Base-by-base conservation (phyloP, 2,888 invertebrate genomes). In the Scaptomyza cyrtandrae region DNA sequence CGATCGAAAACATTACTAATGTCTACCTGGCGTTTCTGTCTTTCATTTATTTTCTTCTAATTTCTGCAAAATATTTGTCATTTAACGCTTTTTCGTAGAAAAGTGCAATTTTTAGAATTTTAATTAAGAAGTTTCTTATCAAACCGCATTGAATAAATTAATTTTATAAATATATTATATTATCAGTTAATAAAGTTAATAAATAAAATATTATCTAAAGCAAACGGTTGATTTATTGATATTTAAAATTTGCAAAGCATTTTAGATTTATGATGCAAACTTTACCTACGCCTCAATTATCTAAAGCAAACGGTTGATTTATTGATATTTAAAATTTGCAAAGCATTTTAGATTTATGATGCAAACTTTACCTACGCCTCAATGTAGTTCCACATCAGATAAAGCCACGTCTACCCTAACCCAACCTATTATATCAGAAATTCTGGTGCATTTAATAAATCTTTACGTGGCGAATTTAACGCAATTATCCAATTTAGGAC, bases 101-200 rank as follows among this genome's bases (percentile, higher is more conserved):
- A 44, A 6, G 6, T 48, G 11, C 2, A 1, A 19, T 49, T 45
- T 29, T n/a, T 0, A 31, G n/a, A 55, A 48, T 44, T 61, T 69
- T 69, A 59, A 72, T 75, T 63, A 75, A 75, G 55, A 54, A 49
- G 27, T 16, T 33, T 44, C 31, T 67, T 71, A 71, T 71, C 61
- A 62, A 43, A 24, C 6, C n/a, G 0, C 13, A n/a, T n/a, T n/a
- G n/a, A n/a, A 16, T 9, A 9, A 6, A 11, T 33, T 9, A 16
- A 24, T 3, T 48, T n/a, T 37, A 37, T n/a, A 37, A n/a, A 29
- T 43, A 60, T 48, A 48, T 41, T 11, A 10, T 6, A 27, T 46
- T 27, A 48, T 41, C 1, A 19, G 16, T 4, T 19, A 19, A 19
- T 19, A 19, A 19, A 19, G 19, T 19, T 1, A 19, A 16, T 9